phyloP scores from a whole-genome alignment of 2,113 vertebrate species.

The Gasterosteus aculeatus region DNA sequence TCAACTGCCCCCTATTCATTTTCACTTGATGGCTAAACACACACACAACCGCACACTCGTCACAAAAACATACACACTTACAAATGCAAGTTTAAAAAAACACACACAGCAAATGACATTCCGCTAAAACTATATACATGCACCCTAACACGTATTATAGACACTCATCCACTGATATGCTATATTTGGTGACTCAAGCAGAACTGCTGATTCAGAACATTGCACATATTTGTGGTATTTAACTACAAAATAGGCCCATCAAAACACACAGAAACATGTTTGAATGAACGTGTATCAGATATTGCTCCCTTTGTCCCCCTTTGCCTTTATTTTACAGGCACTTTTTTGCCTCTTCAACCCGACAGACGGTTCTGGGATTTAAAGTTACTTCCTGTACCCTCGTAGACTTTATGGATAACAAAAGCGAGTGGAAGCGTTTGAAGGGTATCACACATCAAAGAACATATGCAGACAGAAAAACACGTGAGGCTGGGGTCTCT shows the following conservation, averaged over 20 bases:
- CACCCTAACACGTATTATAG: not conserved
- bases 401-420: conserved; percentile 4
- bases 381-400: conserved; percentile 13
- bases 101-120: not conserved
- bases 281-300: not conserved
- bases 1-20: conserved; percentile 30
- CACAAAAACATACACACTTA: not conserved
- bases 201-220: conserved; percentile 28
- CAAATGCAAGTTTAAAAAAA: not conserved
- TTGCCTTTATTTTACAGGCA: not conserved
- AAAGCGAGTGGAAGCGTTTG: conserved; percentile 14
- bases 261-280: conserved; percentile 7
- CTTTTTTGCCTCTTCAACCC: conserved; percentile 11
- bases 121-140: not conserved
- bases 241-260: conserved; percentile 11
- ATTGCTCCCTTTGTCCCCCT: conserved; percentile 1
- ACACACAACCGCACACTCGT: not conserved
- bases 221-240: conserved; percentile 3
- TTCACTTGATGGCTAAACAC: conserved; percentile 33
- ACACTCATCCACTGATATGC: conserved; percentile 19
- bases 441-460: conserved; percentile 39
- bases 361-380: conserved; percentile 9
- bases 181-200: not conserved
- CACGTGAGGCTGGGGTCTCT: conserved; percentile 21
- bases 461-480: conserved; percentile 40